Conservation (phyloP, 2,797 vertebrate species). For the Hybognathus amarus region DNA sequence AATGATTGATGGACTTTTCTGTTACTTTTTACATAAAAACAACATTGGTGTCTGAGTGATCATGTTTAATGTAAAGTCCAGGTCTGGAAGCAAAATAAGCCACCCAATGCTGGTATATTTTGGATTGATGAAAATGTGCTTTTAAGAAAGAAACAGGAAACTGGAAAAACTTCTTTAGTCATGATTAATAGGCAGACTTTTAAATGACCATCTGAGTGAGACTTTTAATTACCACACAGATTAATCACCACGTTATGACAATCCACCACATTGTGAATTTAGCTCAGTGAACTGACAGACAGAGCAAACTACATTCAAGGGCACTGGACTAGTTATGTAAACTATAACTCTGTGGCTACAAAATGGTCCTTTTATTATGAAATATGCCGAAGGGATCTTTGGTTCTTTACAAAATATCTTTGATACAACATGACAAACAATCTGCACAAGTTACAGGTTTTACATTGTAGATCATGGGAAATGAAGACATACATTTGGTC, state of each 20-base stretch:
- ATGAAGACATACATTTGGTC: slow-evolving; percentile 40
- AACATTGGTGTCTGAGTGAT: neutral
- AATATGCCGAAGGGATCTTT: slow-evolving; percentile 60
- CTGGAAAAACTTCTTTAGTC: neutral
- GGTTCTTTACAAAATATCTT: slow-evolving; percentile 50
- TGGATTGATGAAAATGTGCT: neutral
- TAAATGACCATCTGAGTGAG: slow-evolving; percentile 11
- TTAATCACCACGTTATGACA: slow-evolving; percentile 8
- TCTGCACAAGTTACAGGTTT: slow-evolving; percentile 55
- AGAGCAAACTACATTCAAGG: slow-evolving; percentile 33
- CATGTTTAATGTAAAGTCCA: neutral
- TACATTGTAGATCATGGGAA: slow-evolving; percentile 57
- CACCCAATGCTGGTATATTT: neutral
- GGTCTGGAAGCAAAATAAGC: neutral
- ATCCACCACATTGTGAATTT: slow-evolving; percentile 23
- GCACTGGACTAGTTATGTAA: slow-evolving; percentile 31
- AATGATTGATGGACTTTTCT: neutral
- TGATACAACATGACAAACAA: slow-evolving; percentile 55
- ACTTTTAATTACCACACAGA: slow-evolving; percentile 34
- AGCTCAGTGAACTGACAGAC: slow-evolving; percentile 27
- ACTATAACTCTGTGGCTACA: slow-evolving; percentile 55
- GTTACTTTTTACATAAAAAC: neutral
- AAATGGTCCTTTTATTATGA: slow-evolving; percentile 64
- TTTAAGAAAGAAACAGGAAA: neutral
- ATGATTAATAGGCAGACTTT: neutral